Evolutionary conservation across 2,797 vertebrate genomes (phyloP).

Genomic region (Melanotaenia parkinsoni): DNA sequence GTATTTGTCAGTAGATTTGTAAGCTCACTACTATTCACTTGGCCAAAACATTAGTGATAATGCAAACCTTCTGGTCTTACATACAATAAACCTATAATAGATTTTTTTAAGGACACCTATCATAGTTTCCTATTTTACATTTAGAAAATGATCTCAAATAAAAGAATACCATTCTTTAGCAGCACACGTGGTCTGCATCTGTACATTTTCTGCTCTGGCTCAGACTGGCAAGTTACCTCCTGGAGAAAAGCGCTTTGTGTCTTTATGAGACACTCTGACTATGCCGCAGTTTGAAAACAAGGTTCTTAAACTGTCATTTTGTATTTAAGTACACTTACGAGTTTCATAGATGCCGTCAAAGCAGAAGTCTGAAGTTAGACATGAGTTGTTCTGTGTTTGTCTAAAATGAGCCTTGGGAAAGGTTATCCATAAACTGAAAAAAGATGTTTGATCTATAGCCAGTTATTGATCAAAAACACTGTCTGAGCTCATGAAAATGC

Average conservation of each 20-base stretch:
- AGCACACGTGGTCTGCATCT: conserved; percentile 32
- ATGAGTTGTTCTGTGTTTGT: conserved; percentile 70
- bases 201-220: conserved; percentile 41
- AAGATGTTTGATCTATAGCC: conserved; percentile 78
- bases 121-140: conserved; percentile 24
- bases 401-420: conserved; percentile 72
- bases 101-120: conserved; percentile 32
- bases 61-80: conserved; percentile 33
- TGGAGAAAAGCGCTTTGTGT: conserved; percentile 59
- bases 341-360: conserved; percentile 75
- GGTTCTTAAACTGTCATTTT: conserved; percentile 81
- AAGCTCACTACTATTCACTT: conserved; percentile 22
- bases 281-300: conserved; percentile 62
- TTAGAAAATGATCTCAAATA: conserved; percentile 42
- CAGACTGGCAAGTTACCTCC: conserved; percentile 49
- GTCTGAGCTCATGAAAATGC: conserved; percentile 73
- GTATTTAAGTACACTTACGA: conserved; percentile 78
- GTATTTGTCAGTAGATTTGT: not conserved
- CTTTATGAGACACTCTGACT: conserved; percentile 71
- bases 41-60: conserved; percentile 23
- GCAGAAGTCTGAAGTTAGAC: conserved; percentile 63
- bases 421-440: conserved; percentile 73
- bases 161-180: conserved; percentile 25
- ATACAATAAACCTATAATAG: conserved; percentile 23
- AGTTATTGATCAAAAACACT: conserved; percentile 81